Conservation (phyloP, 2,797 vertebrate species). For the Galagoides demidoff region DNA sequence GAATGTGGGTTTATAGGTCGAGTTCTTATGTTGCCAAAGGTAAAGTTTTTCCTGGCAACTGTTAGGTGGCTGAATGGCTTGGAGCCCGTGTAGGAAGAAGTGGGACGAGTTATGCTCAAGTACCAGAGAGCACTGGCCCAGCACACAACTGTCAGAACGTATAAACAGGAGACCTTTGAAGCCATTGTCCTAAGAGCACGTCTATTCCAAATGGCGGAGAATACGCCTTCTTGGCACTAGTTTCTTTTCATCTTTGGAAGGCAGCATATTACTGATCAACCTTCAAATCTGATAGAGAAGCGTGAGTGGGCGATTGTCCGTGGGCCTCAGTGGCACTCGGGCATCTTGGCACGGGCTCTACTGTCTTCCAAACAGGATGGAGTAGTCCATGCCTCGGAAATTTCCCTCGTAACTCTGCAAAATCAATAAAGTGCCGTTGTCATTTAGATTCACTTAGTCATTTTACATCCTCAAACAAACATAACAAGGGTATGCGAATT, state of each 20-base stretch:
- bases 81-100: conserved; percentile 93
- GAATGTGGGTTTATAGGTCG: conserved; percentile 96
- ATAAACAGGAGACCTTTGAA: conserved; percentile 98
- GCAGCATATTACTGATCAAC: conserved; percentile 91
- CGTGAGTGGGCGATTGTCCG: conserved; percentile 86
- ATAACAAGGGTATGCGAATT: conserved; percentile 20
- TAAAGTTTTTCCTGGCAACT: conserved; percentile 92
- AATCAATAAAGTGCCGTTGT: conserved; percentile 81
- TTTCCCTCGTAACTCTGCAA: conserved; percentile 86
- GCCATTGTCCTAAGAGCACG: conserved; percentile 94
- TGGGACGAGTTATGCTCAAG: conserved; percentile 95
- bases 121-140: conserved; percentile 99
- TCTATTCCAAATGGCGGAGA: conserved; percentile 87
- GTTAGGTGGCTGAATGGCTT: conserved; percentile 91
- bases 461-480: conserved; percentile 33
- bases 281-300: conserved; percentile 88
- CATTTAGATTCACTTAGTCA: conserved; percentile 62
- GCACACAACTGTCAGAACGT: conserved; percentile 97
- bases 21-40: conserved; percentile 97
- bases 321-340: conserved; percentile 75
- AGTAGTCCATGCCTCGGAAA: conserved; percentile 78
- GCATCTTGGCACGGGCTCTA: conserved; percentile 70
- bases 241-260: conserved; percentile 84
- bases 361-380: conserved; percentile 78
- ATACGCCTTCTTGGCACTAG: conserved; percentile 88